Base-by-base conservation (phyloP, 2,888 invertebrate species). In the Perithous albicinctus region DNA sequence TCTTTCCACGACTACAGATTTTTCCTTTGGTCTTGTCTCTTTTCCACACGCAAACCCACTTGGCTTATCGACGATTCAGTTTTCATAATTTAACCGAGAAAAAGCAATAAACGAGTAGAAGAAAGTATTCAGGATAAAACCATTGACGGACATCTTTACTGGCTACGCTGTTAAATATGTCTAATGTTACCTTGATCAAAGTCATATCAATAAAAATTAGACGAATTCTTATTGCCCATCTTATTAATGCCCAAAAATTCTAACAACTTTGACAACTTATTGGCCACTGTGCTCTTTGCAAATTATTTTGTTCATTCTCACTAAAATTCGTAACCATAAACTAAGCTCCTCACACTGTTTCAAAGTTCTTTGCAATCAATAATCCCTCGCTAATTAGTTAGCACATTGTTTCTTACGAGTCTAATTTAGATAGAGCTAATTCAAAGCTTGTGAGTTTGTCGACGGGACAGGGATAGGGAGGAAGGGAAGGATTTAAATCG, bases 31-130 rank as follows among this genome's bases (percentile, higher is more conserved):
- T 66, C 66, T 59, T 18, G 15, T 70, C 48, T 26, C 2, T 2
- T 18, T 48, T 15, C 12, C 54, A n/a, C 35, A 26, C 35, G 26
- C 15, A 35, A 18, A n/a, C n/a, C n/a, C 70, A 54, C 69, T 75
- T 23, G 23, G n/a, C 51, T 51, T 18, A 10, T 75, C 61, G 80
- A 54, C 80, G 54, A 81, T 83, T 72, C 79, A 82, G 67, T 84
- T 78, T 81, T 64, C 77, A 85, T 84, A 81, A 79, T 81, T 80
- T 29, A 70, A 72, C 48, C 74, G 78, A 77, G 51, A 83, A 77
- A 77, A 75, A 20, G n/a, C 61, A 70, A 70, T 64, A 73, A 67
- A 63, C 66, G 26, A 26, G 29, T 46, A 35, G 20, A 10, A n/a
- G n/a, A 8, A 56, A n/a, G n/a, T 29, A 48, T 20, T 29, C 20